Percentiles rank a stretch among this genome's conserved stretches.
Conservation (phyloP, 1,140 invertebrate genomes). For the Lethrus apterus region DNA sequence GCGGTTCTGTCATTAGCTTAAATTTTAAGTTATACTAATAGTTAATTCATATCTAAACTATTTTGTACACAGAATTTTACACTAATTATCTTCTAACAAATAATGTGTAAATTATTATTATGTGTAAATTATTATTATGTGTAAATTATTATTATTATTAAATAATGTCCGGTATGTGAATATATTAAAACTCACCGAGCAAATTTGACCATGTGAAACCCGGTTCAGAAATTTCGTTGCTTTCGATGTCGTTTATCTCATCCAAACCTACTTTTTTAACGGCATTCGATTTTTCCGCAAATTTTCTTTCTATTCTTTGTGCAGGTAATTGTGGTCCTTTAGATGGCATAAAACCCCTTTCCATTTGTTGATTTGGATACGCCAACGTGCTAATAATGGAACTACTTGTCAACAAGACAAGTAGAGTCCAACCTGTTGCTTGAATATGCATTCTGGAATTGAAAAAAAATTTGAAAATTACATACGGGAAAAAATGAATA, state of each 20-base stretch:
- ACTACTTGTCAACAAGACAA: slow-evolving; percentile 48
- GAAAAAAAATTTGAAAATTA: neutral
- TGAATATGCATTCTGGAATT: slow-evolving; percentile 41
- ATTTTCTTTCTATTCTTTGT: slow-evolving; percentile 62
- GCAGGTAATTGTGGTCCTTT: slow-evolving; percentile 43
- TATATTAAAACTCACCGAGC: slow-evolving; percentile 58
- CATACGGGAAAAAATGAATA: slow-evolving; percentile 16
- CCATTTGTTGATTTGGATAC: slow-evolving; percentile 31
- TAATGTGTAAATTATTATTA: no score
- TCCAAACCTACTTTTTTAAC: slow-evolving; percentile 78
- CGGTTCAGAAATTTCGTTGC: slow-evolving; percentile 63
- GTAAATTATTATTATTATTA: no score
- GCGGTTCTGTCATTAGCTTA: no score
- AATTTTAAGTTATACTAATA: no score
- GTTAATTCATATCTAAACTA: no score
- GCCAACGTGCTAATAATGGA: slow-evolving; percentile 47
- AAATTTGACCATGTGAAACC: slow-evolving; percentile 82
- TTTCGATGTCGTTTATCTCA: slow-evolving; percentile 71
- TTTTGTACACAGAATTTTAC: no score
- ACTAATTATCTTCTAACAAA: no score
- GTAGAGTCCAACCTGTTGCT: slow-evolving; percentile 46
- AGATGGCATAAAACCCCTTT: slow-evolving; percentile 31
- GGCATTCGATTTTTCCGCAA: slow-evolving; percentile 78
- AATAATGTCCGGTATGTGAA: no score
- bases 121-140: no score